Base-by-base conservation (phyloP, 2,888 invertebrate genomes). In the Colletes collaris region DNA sequence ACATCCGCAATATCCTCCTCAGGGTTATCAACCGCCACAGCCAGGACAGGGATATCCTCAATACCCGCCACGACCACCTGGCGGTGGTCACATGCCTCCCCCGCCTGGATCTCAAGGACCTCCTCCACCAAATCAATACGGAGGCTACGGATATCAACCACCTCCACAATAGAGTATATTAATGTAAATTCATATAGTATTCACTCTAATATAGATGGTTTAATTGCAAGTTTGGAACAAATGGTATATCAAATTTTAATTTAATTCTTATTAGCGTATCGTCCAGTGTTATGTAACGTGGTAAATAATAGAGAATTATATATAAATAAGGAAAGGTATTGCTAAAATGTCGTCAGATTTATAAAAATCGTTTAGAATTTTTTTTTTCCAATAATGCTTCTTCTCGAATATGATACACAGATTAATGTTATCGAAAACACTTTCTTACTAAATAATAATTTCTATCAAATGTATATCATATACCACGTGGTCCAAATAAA, bases 141-240 rank as follows among this genome's bases (percentile, higher is more conserved):
- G 95, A 7, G 96, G 96, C 53, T 97, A 97, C 91, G 95, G 96
- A 66, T 97, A 97, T 91, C 97, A 97, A 89, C 97, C 97, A 79
- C 96, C 97, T 65, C 95, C 95, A 46, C 96, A 96, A 92, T 96
- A 95, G 89, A 85, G 79, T 73, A 76, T 76, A 66, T 72, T 68
- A 74, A 69, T 76, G 81, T 75, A 79, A 78, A 86, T 75, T 79
- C 50, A 62, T 56, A 65, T 65, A 50, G 71, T 69, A 66, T 74
- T 75, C 69, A 65, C 11, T 59, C 60, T 79, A 71, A 77, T 63
- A 69, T 81, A 71, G 79, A 65, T 78, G 56, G 58, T 79, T 79
- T 62, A 69, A 64, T 67, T 76, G 67, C 53, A 72, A 60, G 46
- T 68, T 56, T 52, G 62, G 63, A 50, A 64, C 50, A 81, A 76